Conservation (phyloP, 2,888 invertebrate genomes). For the Oscheius sp. region DNA sequence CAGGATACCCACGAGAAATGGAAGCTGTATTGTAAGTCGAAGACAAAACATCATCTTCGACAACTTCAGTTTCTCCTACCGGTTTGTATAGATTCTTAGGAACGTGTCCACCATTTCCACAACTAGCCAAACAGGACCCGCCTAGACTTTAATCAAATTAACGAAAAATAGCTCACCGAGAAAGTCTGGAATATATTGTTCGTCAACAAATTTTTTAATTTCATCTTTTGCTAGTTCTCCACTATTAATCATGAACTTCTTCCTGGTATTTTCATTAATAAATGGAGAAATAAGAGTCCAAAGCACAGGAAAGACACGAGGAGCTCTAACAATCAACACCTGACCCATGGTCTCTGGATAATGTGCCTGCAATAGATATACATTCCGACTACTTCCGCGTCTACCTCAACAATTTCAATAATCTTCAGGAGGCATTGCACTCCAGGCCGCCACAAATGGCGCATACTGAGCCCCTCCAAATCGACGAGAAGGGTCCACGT, state of each 20-base stretch:
- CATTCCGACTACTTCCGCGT: not conserved
- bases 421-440: slow-evolving; percentile 78
- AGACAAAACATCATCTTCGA: slow-evolving; percentile 70
- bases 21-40: slow-evolving; percentile 72
- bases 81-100: slow-evolving; percentile 86
- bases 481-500: slow-evolving; percentile 90
- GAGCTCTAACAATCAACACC: slow-evolving; percentile 88
- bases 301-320: slow-evolving; percentile 90
- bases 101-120: slow-evolving; percentile 81
- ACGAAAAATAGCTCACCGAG: slow-evolving; percentile 80
- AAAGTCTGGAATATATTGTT: slow-evolving; percentile 88
- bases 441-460: slow-evolving; percentile 92
- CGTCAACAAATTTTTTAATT: slow-evolving; percentile 84
- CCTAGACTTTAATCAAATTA: slow-evolving; percentile 31
- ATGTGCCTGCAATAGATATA: slow-evolving; percentile 29
- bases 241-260: slow-evolving; percentile 79
- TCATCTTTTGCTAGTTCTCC: slow-evolving; percentile 76
- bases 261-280: slow-evolving; percentile 89
- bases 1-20: slow-evolving; percentile 72
- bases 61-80: slow-evolving; percentile 73
- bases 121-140: slow-evolving; percentile 76
- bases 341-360: slow-evolving; percentile 52
- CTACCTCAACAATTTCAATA: slow-evolving; percentile 80
- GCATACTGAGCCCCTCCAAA: slow-evolving; percentile 91
- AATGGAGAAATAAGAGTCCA: slow-evolving; percentile 95